Evolutionary conservation across 1,140 invertebrate genomes (phyloP).

Genomic region (Neomicropteryx cornuta): DNA sequence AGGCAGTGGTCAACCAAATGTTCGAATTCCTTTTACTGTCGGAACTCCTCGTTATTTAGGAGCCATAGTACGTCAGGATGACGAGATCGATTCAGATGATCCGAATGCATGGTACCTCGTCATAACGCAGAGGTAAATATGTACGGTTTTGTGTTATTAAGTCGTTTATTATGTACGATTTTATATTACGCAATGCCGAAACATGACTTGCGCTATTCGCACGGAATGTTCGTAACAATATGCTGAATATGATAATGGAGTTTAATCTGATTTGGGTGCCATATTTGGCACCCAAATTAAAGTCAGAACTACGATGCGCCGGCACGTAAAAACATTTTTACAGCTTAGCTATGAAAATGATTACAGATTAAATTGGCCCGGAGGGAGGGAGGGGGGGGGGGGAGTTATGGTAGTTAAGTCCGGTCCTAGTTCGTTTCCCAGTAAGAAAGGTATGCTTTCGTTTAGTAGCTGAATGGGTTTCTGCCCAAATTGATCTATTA

Average conservation of each 20-base stretch:
- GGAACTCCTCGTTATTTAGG: slow-evolving; percentile 20
- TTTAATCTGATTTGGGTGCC: background rate
- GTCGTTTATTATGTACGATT: background rate
- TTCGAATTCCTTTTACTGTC: slow-evolving; percentile 14
- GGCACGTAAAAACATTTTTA: too few species aligned
- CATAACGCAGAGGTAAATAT: slow-evolving; percentile 24
- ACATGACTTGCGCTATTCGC: slow-evolving; percentile 3
- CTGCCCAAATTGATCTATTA: too few species aligned
- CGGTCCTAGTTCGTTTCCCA: too few species aligned
- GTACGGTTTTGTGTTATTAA: background rate
- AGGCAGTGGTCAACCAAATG: slow-evolving; percentile 19
- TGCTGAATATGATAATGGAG: slow-evolving; percentile 1
- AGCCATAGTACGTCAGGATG: slow-evolving; percentile 18
- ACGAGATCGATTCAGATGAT: slow-evolving; percentile 9
- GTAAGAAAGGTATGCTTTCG: too few species aligned
- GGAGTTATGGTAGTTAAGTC: too few species aligned
- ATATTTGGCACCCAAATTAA: too few species aligned
- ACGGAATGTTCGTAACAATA: slow-evolving; percentile 8
- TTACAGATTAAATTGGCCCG: too few species aligned
- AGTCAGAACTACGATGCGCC: too few species aligned
- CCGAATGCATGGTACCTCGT: slow-evolving; percentile 21
- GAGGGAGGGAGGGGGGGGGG: too few species aligned
- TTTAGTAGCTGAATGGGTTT: too few species aligned
- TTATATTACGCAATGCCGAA: background rate
- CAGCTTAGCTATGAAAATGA: too few species aligned